Conservation (phyloP, 1,140 invertebrate species). For the Temnothorax curvispinosus region DNA sequence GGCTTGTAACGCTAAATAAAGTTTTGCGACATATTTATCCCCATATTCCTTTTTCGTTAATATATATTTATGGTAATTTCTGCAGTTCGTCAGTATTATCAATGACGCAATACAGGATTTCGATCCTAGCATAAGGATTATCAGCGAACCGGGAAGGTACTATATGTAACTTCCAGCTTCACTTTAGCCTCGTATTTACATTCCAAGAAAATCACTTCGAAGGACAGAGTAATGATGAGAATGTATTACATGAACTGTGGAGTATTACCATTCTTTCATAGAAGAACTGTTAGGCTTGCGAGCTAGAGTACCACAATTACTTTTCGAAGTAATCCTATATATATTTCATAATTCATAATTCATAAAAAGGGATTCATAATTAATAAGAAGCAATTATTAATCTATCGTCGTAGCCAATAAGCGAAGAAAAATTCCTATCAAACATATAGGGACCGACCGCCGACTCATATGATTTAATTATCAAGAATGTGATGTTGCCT, state of each 20-base stretch:
- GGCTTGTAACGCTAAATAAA: background rate
- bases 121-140: conserved; percentile 89
- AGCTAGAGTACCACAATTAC: conserved; percentile 68
- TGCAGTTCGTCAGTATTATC: conserved; percentile 85
- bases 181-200: conserved; percentile 88
- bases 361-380: background rate
- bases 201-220: conserved; percentile 86
- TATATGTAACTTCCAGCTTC: conserved; percentile 90
- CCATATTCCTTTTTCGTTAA: conserved; percentile 2
- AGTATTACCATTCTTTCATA: conserved; percentile 90
- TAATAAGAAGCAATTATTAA: background rate
- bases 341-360: too few species aligned
- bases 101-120: conserved; percentile 87
- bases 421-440: conserved; percentile 76
- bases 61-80: conserved; percentile 37
- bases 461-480: conserved; percentile 88
- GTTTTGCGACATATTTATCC: background rate
- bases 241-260: conserved; percentile 91
- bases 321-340: conserved; percentile 80
- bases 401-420: conserved; percentile 26
- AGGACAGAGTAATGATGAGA: conserved; percentile 73
- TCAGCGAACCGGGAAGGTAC: conserved; percentile 91
- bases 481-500: conserved; percentile 84
- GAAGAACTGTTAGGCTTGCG: conserved; percentile 76
- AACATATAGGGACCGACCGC: conserved; percentile 89